Base-by-base conservation (phyloP, 2,797 vertebrate genomes). In the Micropoecilia bifurca region DNA sequence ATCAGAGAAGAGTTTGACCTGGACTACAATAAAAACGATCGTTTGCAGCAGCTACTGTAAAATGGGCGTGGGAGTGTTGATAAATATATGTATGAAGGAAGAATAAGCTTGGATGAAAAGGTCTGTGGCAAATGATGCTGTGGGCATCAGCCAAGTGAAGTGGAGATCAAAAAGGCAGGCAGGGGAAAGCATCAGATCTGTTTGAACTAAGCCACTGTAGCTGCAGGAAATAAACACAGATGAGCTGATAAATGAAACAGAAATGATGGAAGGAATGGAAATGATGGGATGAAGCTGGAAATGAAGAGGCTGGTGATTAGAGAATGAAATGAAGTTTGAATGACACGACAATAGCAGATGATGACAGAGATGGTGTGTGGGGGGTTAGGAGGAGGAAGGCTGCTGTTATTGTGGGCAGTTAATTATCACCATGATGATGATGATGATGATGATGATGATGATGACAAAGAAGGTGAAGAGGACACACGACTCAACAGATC, bases 1-100 rank as follows among this genome's bases (percentile, higher is more conserved):
- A 88, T 74, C 20, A 78, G 46, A 78, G 28, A 76, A 74, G 43
- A 71, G 68, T 28, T 77, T 94, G 89, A 91, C 89, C 90, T 87
- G 88, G 22, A 25, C 39, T 30, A 91, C 92, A 78, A 47, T 16
- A 53, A 47, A 47, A 13, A 22, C 4, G 68, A 55, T 74, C 78
- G 74, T 50, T 75, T 48, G 20, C 45, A 28, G 20, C 45, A 28
- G 22, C 66, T 36, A 33, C 13, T 80, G 76, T 41, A 76, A 41
- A 33, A 66, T 46, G 25, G 77, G 53, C 57, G 78, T 14, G 53
- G 55, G 76, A 25, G 28, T 28, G 33, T 41, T 47, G 7, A 45
- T 69, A 25, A 13, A 28, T 68, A 0, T 66, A 48, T 75, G 47
- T 25, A 30, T 81, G 81, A 71, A 75, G 25, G 55, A 13, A 45